These are phyloP conservation scores for Solenopsis fugax DNA, from an alignment of 1,140 invertebrate genomes.

Conservation along the genomic window DNA sequence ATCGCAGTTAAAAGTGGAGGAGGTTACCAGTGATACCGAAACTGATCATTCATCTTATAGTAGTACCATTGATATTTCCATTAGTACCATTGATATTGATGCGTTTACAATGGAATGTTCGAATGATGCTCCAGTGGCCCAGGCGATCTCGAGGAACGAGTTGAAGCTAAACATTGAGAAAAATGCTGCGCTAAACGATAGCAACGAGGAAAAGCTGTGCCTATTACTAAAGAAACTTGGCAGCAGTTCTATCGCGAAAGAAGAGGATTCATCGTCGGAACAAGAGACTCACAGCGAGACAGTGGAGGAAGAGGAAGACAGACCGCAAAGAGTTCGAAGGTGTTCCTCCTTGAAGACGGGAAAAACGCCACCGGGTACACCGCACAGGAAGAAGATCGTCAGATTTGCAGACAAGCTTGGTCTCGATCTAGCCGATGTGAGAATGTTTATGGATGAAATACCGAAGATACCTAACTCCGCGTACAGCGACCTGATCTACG, in stretches of 20 bases:
- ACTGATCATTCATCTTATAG: conserved; percentile 83
- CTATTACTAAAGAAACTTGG: conserved; percentile 70
- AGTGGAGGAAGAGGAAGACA: conserved; percentile 82
- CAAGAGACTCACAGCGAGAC: conserved; percentile 81
- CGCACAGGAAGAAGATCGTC: conserved; percentile 96
- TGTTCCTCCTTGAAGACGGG: conserved; percentile 96
- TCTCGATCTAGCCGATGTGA: conserved; percentile 95
- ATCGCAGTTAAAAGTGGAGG: conserved; percentile 51
- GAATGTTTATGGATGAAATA: conserved; percentile 96
- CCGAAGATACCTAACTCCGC: conserved; percentile 95
- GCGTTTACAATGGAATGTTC: conserved; percentile 71
- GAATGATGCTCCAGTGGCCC: neutral
- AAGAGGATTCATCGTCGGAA: conserved; percentile 63
- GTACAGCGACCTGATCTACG: conserved; percentile 90
- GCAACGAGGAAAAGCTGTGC: conserved; percentile 71
- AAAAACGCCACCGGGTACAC: conserved; percentile 96
- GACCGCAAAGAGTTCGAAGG: conserved; percentile 90
- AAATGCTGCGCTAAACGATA: conserved; percentile 35
- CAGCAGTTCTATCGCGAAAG: conserved; percentile 72
- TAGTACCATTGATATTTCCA: conserved; percentile 72
- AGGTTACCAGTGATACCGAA: conserved; percentile 80
- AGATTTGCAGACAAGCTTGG: conserved; percentile 98
- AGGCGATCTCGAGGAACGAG: conserved; percentile 67
- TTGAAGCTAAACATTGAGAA: conserved; percentile 70
- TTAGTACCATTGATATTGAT: conserved; percentile 71